Evolutionary conservation across 2,797 vertebrate genomes (phyloP).

Genomic region (Sebastes kiyomatsui): DNA sequence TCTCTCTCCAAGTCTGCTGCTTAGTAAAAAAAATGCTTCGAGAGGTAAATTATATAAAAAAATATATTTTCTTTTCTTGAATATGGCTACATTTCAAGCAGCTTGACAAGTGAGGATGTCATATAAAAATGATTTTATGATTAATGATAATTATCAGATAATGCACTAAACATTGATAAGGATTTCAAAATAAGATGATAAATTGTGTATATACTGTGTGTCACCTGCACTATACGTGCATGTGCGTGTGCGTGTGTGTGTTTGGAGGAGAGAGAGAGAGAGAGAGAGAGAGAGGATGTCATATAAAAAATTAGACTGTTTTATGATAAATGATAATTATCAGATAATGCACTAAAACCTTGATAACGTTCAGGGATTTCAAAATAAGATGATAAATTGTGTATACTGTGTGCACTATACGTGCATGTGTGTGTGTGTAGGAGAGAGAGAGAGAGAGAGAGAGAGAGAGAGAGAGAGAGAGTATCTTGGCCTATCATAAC

Average conservation of each 20-base stretch:
- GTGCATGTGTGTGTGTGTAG: not conserved
- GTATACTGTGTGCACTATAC: not conserved
- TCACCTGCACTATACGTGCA: constrained; percentile 34
- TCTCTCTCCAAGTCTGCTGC: constrained; percentile 78
- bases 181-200: constrained; percentile 38
- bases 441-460: not conserved
- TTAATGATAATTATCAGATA: constrained; percentile 36
- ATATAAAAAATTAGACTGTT: constrained; percentile 3
- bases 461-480: not conserved
- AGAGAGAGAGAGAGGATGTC: not conserved
- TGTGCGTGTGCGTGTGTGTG: not conserved
- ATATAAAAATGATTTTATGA: constrained; percentile 15
- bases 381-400: constrained; percentile 39
- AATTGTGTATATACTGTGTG: constrained; percentile 24
- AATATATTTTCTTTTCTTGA: constrained; percentile 39
- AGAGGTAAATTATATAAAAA: constrained; percentile 68
- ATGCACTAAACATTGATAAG: not conserved
- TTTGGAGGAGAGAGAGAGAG: not conserved
- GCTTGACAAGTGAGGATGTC: constrained; percentile 18
- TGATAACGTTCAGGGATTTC: not conserved
- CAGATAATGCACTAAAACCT: constrained; percentile 1
- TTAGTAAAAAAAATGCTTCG: constrained; percentile 61
- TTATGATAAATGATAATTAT: constrained; percentile 39
- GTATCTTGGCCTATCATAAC: constrained; percentile 58
- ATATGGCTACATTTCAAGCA: constrained; percentile 3